Percentiles rank a stretch among this genome's conserved stretches.
phyloP scores from a whole-genome alignment of 2,888 invertebrate species.

The Oligia latruncula region DNA sequence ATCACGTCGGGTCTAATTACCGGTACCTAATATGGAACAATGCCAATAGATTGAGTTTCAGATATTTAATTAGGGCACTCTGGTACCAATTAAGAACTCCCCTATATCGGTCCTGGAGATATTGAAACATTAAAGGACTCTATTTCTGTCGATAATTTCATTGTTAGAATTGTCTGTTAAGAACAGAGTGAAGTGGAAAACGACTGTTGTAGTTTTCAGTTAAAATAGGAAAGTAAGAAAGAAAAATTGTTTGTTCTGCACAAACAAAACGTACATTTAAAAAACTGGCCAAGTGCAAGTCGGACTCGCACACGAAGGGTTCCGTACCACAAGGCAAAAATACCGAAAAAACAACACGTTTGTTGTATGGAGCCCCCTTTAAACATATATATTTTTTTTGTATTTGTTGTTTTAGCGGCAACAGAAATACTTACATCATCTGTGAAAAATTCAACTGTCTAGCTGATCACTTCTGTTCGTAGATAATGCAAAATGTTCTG shows the following conservation, averaged over 20 bases:
- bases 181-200: not conserved
- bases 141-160: not conserved
- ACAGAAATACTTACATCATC: too few relatives aligned
- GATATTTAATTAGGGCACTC: slow-evolving; percentile 60
- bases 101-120: slow-evolving; percentile 20
- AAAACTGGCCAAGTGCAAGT: too few relatives aligned
- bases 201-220: not conserved
- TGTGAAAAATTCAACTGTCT: too few relatives aligned
- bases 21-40: slow-evolving; percentile 24
- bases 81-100: slow-evolving; percentile 41
- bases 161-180: not conserved
- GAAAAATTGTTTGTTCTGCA: not conserved
- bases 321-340: too few relatives aligned
- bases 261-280: too few relatives aligned
- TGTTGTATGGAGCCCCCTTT: too few relatives aligned
- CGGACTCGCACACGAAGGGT: too few relatives aligned
- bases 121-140: not conserved
- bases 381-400: too few relatives aligned
- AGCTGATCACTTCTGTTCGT: too few relatives aligned
- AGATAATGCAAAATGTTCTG: too few relatives aligned
- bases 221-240: not conserved
- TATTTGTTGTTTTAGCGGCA: too few relatives aligned
- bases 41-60: slow-evolving; percentile 40
- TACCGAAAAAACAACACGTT: too few relatives aligned
- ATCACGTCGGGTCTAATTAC: slow-evolving; percentile 44